Base-by-base conservation (phyloP, 37 sponge, comb jelly and placozoan genomes). In the Oscarella lobularis region DNA sequence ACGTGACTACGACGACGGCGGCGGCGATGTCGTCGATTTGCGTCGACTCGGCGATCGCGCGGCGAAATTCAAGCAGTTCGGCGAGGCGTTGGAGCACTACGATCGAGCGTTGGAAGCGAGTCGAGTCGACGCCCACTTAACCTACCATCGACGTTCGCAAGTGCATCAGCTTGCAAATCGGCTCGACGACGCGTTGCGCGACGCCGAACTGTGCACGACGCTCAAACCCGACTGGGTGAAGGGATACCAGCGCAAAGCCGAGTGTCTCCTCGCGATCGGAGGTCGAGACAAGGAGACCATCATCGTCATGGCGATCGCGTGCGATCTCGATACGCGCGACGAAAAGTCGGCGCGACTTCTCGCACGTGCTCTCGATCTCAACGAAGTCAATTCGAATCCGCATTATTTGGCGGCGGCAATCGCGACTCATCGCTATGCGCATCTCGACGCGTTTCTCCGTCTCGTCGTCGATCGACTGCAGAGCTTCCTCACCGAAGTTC, bases 231-330 rank as follows among this genome's bases (percentile, higher is more conserved):
- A 48, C 60, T 48, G 60, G 60, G 20, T 48, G 14, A 20, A 48
- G 60, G 60, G 60, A 48, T 48, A 48, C 60, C 60, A 48, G 20
- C 60, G 60, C 9, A 48, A 48, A 48, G 60, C 60, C 20, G 60
- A 48, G 20, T n/a, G n/a, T n/a, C n/a, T n/a, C n/a, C n/a, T n/a
- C n/a, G 60, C 60, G 9, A 9, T 48, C 9, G 20, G 9, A 27
- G 60, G 20, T 27, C 9, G 9, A 20, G 60, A 48, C 20, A 9
- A 20, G 9, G 60, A 48, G 60, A 20, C 60, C 14, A 48, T 48
- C 9, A 9, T 20, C 14, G 20, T 48, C 60, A 48, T 48, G 14
- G 20, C 60, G 9, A 20, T 48, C 20, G 60, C 60, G 60, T 48
- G 60, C 20, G 60, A 48, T 20, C 9, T 48, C 60, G 60, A 48